Evolutionary conservation across 2,113 vertebrate species (phyloP).

Genomic region (Choloepus hoffmanni): DNA sequence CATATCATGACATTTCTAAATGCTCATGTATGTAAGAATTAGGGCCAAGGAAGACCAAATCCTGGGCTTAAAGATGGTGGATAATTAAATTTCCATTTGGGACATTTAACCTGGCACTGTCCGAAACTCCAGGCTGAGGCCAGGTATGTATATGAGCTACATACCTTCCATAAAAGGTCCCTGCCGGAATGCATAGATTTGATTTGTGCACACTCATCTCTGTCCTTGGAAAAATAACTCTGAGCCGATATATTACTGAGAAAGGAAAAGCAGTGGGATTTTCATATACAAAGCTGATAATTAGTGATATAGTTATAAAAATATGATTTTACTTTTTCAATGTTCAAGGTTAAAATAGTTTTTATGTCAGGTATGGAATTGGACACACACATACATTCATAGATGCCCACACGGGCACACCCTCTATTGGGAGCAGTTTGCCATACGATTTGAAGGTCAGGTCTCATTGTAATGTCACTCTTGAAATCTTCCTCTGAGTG

Average conservation of each 20-base stretch:
- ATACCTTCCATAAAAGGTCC: background rate
- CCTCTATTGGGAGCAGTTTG: background rate
- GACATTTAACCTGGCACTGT: background rate
- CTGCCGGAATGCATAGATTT: background rate
- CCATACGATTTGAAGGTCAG: background rate
- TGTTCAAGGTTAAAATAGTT: background rate
- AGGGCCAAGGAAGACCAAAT: background rate
- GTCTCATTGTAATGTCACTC: background rate
- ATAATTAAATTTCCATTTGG: conserved; percentile 7
- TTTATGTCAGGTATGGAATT: background rate
- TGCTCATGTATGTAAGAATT: background rate
- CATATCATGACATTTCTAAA: background rate
- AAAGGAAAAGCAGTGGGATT: background rate
- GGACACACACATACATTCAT: background rate
- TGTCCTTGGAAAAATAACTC: background rate
- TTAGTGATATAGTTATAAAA: background rate
- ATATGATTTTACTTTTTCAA: background rate
- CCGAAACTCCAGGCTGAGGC: background rate
- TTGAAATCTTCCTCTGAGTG: conserved; percentile 34
- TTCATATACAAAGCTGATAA: background rate
- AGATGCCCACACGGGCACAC: background rate
- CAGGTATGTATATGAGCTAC: background rate
- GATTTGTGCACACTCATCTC: background rate
- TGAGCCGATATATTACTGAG: background rate
- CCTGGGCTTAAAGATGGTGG: background rate